A percentile compares a stretch with the other conserved stretches of the same genome.
phyloP scores from a whole-genome alignment of 2,113 vertebrate species.

The Microtus pennsylvanicus region DNA sequence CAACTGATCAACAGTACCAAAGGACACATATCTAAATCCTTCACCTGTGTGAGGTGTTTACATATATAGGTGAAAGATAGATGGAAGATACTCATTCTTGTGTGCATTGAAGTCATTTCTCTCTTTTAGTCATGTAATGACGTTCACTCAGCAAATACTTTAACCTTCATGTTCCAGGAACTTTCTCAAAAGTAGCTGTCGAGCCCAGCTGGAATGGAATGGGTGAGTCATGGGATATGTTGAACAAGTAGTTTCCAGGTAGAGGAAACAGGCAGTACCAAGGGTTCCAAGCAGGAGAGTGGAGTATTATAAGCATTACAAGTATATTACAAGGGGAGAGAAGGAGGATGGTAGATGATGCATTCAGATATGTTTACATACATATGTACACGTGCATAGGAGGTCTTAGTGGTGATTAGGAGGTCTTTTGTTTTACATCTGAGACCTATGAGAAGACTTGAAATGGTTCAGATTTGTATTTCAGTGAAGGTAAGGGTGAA shows the following conservation, averaged over 20 bases:
- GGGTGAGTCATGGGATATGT: background rate
- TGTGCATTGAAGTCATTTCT: background rate
- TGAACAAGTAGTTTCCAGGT: background rate
- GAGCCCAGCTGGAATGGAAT: background rate
- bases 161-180: background rate
- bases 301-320: background rate
- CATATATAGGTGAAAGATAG: background rate
- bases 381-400: too few species aligned
- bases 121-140: background rate
- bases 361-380: background rate
- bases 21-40: background rate
- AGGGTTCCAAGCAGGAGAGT: background rate
- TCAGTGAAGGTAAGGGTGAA: background rate
- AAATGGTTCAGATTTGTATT: background rate
- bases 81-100: background rate
- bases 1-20: background rate
- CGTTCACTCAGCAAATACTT: constrained; percentile 9
- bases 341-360: background rate
- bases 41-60: background rate
- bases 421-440: background rate
- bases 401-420: background rate
- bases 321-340: too few species aligned
- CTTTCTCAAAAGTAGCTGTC: background rate
- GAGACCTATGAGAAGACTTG: background rate
- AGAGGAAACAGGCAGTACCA: background rate